Evolutionary conservation across 2,888 invertebrate genomes (phyloP).

Genomic region (Oxyteleia sp.): DNA sequence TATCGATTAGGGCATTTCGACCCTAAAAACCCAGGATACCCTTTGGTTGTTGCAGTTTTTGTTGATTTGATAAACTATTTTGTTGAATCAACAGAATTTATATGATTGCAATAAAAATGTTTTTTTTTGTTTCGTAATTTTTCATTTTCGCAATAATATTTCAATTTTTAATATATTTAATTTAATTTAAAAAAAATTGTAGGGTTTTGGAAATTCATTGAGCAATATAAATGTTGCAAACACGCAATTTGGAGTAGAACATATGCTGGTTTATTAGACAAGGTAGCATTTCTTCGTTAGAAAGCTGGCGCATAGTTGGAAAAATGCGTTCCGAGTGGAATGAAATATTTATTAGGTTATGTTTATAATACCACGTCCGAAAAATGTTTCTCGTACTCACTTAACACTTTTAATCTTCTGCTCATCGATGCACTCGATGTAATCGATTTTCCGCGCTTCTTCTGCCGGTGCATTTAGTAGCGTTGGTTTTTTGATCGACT

Average conservation of each 20-base stretch:
- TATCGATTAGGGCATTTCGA: no score
- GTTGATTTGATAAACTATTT: no score
- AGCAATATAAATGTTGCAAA: slow-evolving; percentile 26
- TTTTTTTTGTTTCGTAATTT: no score
- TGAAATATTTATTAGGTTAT: slow-evolving; percentile 53
- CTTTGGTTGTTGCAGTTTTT: no score
- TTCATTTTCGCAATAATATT: no score
- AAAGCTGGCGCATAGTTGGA: slow-evolving; percentile 43
- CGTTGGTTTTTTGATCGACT: slow-evolving; percentile 89
- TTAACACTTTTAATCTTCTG: slow-evolving; percentile 92
- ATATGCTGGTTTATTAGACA: slow-evolving; percentile 40
- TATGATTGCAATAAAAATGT: no score
- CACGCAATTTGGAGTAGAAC: slow-evolving; percentile 10
- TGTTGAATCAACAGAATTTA: no score
- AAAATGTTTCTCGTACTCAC: slow-evolving; percentile 90
- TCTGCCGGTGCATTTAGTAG: slow-evolving; percentile 84
- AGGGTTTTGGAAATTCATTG: slow-evolving; percentile 20
- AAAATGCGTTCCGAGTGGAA: slow-evolving; percentile 28
- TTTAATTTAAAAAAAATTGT: slow-evolving; percentile 8
- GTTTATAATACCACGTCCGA: no score
- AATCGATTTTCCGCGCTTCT: slow-evolving; percentile 90
- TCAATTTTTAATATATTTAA: no score
- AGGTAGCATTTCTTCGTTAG: slow-evolving; percentile 51
- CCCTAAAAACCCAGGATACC: no score
- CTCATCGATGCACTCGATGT: slow-evolving; percentile 93